phyloP scores from a whole-genome alignment of 2,888 invertebrate species.

The Eupsilia transversa region DNA sequence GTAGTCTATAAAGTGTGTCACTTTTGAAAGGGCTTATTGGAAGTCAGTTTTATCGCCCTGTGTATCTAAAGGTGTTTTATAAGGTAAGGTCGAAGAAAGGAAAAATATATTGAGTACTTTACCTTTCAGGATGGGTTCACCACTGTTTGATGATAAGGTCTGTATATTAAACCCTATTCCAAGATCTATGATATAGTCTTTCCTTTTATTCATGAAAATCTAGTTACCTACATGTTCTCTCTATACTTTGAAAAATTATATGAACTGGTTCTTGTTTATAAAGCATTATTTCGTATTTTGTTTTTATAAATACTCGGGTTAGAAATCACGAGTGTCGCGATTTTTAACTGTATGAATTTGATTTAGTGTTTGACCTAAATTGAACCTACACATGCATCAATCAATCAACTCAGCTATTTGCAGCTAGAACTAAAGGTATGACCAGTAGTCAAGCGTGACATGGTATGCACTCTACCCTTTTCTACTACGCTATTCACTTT shows the following conservation, averaged over 20 bases:
- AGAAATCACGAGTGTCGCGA: neutral
- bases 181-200: conserved; percentile 1
- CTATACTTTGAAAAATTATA: conserved; percentile 1
- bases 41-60: conserved; percentile 54
- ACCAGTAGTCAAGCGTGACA: neutral
- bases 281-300: neutral
- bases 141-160: conserved; percentile 35
- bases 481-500: neutral
- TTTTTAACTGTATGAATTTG: conserved; percentile 28
- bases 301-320: neutral
- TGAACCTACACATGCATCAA: conserved; percentile 18
- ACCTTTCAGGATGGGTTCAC: conserved; percentile 31
- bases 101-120: conserved; percentile 54
- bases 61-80: conserved; percentile 47
- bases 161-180: conserved; percentile 42
- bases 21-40: conserved; percentile 63
- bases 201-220: conserved; percentile 16
- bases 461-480: neutral
- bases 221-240: conserved; percentile 7
- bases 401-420: conserved; percentile 12
- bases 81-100: conserved; percentile 20
- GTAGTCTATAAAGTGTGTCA: conserved; percentile 59
- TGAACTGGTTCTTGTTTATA: neutral
- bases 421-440: neutral
- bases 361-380: conserved; percentile 47